Conservation (phyloP, 1,140 invertebrate species). For the Coboldia fuscipes region DNA sequence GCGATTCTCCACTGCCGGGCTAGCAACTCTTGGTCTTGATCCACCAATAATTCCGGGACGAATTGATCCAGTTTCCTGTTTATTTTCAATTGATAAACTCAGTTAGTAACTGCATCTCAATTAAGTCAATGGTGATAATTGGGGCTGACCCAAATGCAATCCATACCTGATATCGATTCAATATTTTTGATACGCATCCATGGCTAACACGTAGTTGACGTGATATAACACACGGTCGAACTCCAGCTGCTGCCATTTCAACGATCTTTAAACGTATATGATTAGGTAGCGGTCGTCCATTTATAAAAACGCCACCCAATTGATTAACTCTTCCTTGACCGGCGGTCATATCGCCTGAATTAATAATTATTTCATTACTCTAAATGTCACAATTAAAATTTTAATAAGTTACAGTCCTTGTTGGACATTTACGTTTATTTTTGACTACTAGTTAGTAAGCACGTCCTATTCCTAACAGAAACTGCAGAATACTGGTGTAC, state of each 20-base stretch:
- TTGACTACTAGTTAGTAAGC: not conserved
- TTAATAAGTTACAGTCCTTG: not conserved
- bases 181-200: constrained; percentile 64
- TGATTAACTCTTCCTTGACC: constrained; percentile 68
- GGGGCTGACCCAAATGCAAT: not conserved
- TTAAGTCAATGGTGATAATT: not conserved
- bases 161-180: constrained; percentile 45
- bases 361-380: constrained; percentile 1
- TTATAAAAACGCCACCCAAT: constrained; percentile 65
- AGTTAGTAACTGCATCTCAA: not conserved
- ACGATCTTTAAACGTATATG: constrained; percentile 60
- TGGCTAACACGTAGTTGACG: constrained; percentile 59
- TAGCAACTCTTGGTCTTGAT: constrained; percentile 52
- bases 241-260: constrained; percentile 56
- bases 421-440: not conserved
- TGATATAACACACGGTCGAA: constrained; percentile 61
- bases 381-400: constrained; percentile 2
- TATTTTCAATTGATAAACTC: constrained; percentile 1
- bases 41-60: constrained; percentile 63
- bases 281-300: constrained; percentile 58
- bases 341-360: constrained; percentile 21
- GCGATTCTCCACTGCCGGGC: constrained; percentile 56
- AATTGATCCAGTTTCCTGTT: constrained; percentile 61
- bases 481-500: too few relatives aligned
- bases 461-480: not conserved